Evolutionary conservation across 2,113 vertebrate genomes (phyloP).

Genomic region (Chlamydotis undulata): DNA sequence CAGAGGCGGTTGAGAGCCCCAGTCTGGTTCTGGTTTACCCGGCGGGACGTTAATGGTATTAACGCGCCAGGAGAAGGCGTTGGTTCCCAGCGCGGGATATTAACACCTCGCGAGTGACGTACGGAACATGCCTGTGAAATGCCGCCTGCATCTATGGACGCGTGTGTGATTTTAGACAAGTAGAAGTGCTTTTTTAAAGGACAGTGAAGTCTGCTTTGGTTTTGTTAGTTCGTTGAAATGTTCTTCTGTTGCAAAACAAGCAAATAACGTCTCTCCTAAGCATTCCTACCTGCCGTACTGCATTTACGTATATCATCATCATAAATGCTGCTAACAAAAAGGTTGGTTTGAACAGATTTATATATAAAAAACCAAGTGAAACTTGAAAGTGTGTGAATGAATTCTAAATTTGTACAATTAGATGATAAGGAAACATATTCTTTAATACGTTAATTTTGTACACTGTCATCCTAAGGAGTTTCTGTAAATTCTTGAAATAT

Average conservation of each 20-base stretch:
- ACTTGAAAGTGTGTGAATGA: neutral
- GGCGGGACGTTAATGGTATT: conserved; percentile 68
- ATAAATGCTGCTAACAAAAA: neutral
- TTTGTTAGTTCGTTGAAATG: neutral
- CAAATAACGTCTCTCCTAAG: neutral
- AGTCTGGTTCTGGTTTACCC: conserved; percentile 15
- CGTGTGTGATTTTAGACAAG: neutral
- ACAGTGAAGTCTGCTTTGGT: neutral
- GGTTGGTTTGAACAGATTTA: neutral
- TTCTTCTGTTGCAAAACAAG: neutral
- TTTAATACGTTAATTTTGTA: neutral
- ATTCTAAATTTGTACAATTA: neutral
- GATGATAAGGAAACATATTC: neutral
- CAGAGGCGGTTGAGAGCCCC: neutral
- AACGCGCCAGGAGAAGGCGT: conserved; percentile 64
- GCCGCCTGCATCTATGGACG: neutral
- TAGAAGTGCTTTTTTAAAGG: conserved; percentile 6
- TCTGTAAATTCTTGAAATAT: conserved; percentile 9
- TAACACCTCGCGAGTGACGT: conserved; percentile 55
- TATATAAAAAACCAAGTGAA: neutral
- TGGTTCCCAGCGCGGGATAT: conserved; percentile 51
- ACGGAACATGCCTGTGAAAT: conserved; percentile 41
- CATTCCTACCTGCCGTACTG: neutral
- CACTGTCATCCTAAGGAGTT: neutral
- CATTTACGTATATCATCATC: neutral